Conservation (phyloP, 2,888 invertebrate genomes). For the Parelbella ahira region DNA sequence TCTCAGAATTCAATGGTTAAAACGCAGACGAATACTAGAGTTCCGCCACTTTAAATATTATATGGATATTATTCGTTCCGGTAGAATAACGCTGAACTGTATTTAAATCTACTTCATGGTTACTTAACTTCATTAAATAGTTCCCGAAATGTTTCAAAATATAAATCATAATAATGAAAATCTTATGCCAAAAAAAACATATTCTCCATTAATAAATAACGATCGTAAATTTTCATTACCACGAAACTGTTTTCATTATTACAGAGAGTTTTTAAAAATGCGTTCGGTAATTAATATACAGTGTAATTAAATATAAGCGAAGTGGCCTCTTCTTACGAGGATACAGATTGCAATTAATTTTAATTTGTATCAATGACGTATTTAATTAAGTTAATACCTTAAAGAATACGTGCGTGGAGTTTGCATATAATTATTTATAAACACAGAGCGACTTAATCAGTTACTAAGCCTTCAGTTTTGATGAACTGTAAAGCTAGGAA, state of each 20-base stretch:
- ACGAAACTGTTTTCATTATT: conserved; percentile 18
- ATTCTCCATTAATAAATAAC: conserved; percentile 19
- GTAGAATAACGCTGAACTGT: conserved; percentile 16
- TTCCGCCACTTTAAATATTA: background rate
- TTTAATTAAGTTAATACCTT: too few species aligned
- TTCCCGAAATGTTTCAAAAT: conserved; percentile 25
- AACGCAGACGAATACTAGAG: background rate
- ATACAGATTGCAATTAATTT: conserved; percentile 1
- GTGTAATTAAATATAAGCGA: conserved; percentile 11
- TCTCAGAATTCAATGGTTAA: too few species aligned
- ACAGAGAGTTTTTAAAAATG: conserved; percentile 9
- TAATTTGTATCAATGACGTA: too few species aligned
- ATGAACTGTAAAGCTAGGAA: too few species aligned
- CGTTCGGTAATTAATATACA: conserved; percentile 8
- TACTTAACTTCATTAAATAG: conserved; percentile 19
- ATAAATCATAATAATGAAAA: conserved; percentile 21
- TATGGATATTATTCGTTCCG: conserved; percentile 3
- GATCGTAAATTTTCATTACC: conserved; percentile 20
- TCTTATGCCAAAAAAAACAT: conserved; percentile 16
- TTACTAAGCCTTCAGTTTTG: too few species aligned
- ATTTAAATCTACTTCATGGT: conserved; percentile 26
- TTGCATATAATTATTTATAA: too few species aligned
- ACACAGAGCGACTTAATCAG: too few species aligned
- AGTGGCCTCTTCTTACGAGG: conserved; percentile 8
- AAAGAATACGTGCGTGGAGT: too few species aligned